Evolutionary conservation across 2,797 vertebrate species (phyloP), one percentile per base, ranked within the genome.

Genomic region (Centroberyx gerrardi): DNA sequence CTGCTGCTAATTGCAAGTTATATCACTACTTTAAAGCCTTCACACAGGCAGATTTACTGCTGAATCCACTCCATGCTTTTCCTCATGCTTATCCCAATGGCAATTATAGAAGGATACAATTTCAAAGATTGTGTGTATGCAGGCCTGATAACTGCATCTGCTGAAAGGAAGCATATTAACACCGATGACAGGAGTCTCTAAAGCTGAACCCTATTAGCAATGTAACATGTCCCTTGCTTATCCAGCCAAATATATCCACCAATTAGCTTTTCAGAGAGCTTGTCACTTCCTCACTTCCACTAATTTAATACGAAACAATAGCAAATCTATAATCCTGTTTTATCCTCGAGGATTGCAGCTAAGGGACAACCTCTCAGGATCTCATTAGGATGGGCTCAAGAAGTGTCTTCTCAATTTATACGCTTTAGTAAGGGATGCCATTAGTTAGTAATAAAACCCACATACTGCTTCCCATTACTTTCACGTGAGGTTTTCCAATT

Each of bases 271-370:
- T 76, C 42, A 74, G 56, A 64, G 61, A 83, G 66, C 48, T 71
- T 85, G 84, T 84, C 76, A 85, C 83, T 86, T 81, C 28, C 76
- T 62, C 22, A 9, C 36, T n/a, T 64, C 68, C 61, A 33, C 76
- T 87, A 82, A 90, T 88, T 85, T 72, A 85, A 88, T 75, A 78
- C 42, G 66, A 75, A 76, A 81, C 29, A 82, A 86, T 86, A 83
- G 67, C 12, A 75, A 80, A 84, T 78, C 65, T 74, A 78, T 69
- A 76, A 82, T 75, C 86, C 56, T 58, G 52, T 74, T 77, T 58
- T 62, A 77, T 84, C 54, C 55, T 67, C 52, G 55, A 44, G 38
- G 70, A 58, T 68, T 65, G 74, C 74, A 87, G 74, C 68, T 75
- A 31, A 72, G 36, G 49, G 52, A 81, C 40, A 69, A 63, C 28